Evolutionary conservation across 2,797 vertebrate genomes (phyloP).

Genomic region (Microctenopoma lineatum): DNA sequence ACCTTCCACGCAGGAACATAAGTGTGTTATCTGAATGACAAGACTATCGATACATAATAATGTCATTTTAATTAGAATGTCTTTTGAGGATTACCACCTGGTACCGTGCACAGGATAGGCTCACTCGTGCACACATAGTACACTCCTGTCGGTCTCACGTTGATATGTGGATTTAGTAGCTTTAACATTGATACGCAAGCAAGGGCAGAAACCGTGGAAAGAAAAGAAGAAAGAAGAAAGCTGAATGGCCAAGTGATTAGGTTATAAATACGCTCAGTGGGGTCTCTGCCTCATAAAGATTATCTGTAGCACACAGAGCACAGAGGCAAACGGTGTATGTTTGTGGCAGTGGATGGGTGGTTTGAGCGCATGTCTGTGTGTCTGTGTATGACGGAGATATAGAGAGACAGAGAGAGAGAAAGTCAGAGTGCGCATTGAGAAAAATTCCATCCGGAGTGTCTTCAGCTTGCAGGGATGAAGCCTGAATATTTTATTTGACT

Average conservation of each 20-base stretch:
- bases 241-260: conserved; percentile 79
- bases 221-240: conserved; percentile 41
- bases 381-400: conserved; percentile 20
- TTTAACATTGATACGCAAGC: conserved; percentile 39
- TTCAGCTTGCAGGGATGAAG: conserved; percentile 62
- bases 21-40: background rate
- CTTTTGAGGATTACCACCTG: conserved; percentile 56
- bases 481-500: conserved; percentile 76
- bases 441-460: conserved; percentile 64
- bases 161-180: conserved; percentile 49
- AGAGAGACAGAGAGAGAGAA: conserved; percentile 33
- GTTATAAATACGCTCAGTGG: conserved; percentile 76
- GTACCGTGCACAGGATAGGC: conserved; percentile 22
- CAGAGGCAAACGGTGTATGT: conserved; percentile 58
- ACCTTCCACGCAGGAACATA: background rate
- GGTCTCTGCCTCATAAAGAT: conserved; percentile 69
- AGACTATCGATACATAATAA: conserved; percentile 12
- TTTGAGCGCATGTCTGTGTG: background rate
- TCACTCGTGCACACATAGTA: conserved; percentile 1
- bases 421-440: conserved; percentile 64
- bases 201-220: conserved; percentile 49
- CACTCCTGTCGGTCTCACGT: conserved; percentile 24
- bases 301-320: conserved; percentile 62
- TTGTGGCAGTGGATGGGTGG: conserved; percentile 22
- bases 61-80: conserved; percentile 33